Evolutionary conservation across 1,140 invertebrate species (phyloP).

Genomic region (Dicyema japonicum): DNA sequence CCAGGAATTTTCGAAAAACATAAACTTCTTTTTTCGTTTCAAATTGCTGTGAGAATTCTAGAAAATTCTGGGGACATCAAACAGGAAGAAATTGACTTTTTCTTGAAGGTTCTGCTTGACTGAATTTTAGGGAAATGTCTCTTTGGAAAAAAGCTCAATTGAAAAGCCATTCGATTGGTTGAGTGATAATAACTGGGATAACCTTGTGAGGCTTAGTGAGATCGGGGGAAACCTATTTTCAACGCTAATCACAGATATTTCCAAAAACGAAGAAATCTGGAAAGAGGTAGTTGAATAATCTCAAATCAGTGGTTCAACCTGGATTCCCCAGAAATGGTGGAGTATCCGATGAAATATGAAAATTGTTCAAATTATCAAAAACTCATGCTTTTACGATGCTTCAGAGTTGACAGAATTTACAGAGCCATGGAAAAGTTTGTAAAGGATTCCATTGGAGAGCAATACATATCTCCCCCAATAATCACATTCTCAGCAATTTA

Average conservation of each 20-base stretch:
- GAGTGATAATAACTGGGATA: constrained; percentile 36
- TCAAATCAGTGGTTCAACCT: constrained; percentile 39
- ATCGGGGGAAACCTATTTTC: constrained; percentile 34
- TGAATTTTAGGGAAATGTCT: constrained; percentile 29
- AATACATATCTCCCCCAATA: constrained; percentile 45
- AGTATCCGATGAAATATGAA: constrained; percentile 32
- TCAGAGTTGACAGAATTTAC: constrained; percentile 49
- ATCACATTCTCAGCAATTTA: constrained; percentile 42
- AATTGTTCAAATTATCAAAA: constrained; percentile 30
- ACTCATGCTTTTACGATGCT: constrained; percentile 46
- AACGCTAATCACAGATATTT: constrained; percentile 30
- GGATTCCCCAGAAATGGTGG: constrained; percentile 35
- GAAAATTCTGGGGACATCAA: constrained; percentile 28
- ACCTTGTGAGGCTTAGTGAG: constrained; percentile 32
- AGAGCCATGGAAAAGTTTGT: constrained; percentile 41
- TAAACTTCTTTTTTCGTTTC: constrained; percentile 53
- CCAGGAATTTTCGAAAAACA: constrained; percentile 50
- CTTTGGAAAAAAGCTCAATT: constrained; percentile 33
- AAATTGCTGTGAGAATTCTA: constrained; percentile 47
- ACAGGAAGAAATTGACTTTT: constrained; percentile 46
- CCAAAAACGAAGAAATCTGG: constrained; percentile 28
- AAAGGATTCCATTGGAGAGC: constrained; percentile 39
- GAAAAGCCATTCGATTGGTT: constrained; percentile 36
- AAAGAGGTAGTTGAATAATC: constrained; percentile 23
- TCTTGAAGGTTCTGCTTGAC: constrained; percentile 31